These are phyloP conservation scores for Pedionomus torquatus DNA, from an alignment of 2,113 vertebrate genomes.

Conservation along the genomic window DNA sequence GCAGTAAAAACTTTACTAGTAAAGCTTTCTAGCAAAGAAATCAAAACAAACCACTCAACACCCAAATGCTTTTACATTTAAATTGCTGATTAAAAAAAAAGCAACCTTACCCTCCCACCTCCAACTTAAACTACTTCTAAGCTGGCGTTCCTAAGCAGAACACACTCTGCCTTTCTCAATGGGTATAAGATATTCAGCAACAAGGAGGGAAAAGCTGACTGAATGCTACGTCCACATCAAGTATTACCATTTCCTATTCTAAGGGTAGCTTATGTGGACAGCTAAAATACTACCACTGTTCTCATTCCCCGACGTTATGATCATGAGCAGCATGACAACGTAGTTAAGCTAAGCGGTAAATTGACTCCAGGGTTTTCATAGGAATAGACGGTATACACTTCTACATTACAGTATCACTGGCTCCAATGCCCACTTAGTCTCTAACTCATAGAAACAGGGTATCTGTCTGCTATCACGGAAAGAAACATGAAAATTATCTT, in stretches of 20 bases:
- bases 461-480: not conserved
- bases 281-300: not conserved
- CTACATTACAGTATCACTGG: not conserved
- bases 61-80: not conserved
- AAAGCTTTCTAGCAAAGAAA: not conserved
- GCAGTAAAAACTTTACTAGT: not conserved
- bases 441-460: not conserved
- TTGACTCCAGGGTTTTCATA: not conserved
- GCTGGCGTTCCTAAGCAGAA: not conserved
- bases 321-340: fast-evolving
- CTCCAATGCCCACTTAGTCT: not conserved
- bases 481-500: not conserved
- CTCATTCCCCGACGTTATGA: not conserved
- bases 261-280: not conserved
- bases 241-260: not conserved
- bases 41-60: no score
- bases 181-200: not conserved
- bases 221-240: not conserved
- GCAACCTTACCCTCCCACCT: not conserved
- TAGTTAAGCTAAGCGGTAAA: not conserved
- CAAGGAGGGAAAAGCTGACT: not conserved
- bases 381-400: fast-evolving
- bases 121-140: not conserved
- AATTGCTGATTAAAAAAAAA: not conserved
- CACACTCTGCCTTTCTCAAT: not conserved